Conservation (phyloP, 2,797 vertebrate species). For the Denticeps clupeoides region DNA sequence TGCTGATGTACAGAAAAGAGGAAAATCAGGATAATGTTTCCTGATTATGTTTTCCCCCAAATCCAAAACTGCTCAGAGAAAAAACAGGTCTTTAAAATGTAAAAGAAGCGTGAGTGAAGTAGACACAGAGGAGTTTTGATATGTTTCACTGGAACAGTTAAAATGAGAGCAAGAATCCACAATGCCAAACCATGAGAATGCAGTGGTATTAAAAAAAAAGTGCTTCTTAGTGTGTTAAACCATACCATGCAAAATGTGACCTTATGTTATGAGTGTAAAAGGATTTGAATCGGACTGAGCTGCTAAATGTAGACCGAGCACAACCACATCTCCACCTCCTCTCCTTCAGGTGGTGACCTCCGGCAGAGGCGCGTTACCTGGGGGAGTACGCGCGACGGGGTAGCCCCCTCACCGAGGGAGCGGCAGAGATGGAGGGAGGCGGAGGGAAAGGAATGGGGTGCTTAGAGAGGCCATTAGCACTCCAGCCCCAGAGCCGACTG, state of each 20-base stretch:
- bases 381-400: conserved; percentile 79
- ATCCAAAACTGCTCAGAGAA: not conserved
- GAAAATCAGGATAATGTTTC: not conserved
- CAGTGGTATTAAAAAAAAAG: no score
- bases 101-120: no score
- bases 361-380: conserved; percentile 74
- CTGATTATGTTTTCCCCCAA: not conserved
- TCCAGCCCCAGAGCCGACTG: conserved; percentile 85
- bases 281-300: no score
- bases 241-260: no score
- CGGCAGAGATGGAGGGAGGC: conserved; percentile 19
- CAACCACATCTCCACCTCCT: not conserved
- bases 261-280: no score
- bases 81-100: no score
- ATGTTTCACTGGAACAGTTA: no score
- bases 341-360: conserved; percentile 56
- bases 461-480: conserved; percentile 74
- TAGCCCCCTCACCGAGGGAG: conserved; percentile 69
- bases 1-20: conserved; percentile 5
- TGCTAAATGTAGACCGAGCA: no score
- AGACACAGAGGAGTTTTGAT: no score
- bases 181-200: no score
- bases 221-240: no score
- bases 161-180: no score
- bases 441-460: conserved; percentile 34